Conservation (phyloP, 2,797 vertebrate species). For the Hydrophis major region DNA sequence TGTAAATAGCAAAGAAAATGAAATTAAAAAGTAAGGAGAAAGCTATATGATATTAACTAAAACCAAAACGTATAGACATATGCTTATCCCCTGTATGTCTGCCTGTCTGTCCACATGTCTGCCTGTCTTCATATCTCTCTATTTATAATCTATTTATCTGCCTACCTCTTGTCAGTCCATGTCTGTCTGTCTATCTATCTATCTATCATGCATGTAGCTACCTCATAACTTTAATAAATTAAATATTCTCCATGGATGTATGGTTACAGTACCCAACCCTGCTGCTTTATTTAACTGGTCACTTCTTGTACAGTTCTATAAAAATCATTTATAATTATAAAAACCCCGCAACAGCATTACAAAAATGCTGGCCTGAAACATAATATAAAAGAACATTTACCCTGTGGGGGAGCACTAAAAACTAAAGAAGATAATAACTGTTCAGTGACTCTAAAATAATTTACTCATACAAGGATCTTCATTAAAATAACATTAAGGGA, state of each 20-base stretch:
- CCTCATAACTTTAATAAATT: conserved; percentile 41
- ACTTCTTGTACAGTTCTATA: conserved; percentile 47
- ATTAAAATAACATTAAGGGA: conserved; percentile 67
- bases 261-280: conserved; percentile 27
- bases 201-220: background rate
- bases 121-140: background rate
- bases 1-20: background rate
- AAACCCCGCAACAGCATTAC: conserved; percentile 50
- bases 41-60: background rate
- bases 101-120: background rate
- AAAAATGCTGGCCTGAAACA: conserved; percentile 49
- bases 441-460: conserved; percentile 59
- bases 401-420: conserved; percentile 50
- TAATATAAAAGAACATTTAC: conserved; percentile 58
- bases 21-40: conserved; percentile 20
- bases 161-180: background rate
- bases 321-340: conserved; percentile 60
- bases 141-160: background rate
- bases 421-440: conserved; percentile 61
- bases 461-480: conserved; percentile 64
- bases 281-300: conserved; percentile 41
- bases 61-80: conserved; percentile 16
- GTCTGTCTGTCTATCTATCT: background rate
- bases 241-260: conserved; percentile 4
- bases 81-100: background rate